Percentiles rank a stretch among this genome's conserved stretches.
phyloP scores from a whole-genome alignment of 2,888 invertebrate species.

The Stomorhina lunata region DNA sequence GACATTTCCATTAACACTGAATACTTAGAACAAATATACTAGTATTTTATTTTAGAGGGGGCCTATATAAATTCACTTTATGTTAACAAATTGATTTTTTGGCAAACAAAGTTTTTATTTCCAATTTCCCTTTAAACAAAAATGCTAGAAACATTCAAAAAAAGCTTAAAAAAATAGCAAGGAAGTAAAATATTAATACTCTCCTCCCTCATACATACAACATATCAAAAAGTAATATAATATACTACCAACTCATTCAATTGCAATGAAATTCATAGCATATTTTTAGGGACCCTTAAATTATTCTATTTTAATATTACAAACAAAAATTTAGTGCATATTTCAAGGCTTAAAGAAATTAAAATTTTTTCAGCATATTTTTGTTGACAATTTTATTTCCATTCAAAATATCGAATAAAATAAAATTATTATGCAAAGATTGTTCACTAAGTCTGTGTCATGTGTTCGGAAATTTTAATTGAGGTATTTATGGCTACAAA shows the following conservation, averaged over 20 bases:
- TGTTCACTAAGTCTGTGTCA: background rate
- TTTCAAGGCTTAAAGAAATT: slow-evolving; percentile 36
- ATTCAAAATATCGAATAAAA: background rate
- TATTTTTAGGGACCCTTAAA: slow-evolving; percentile 21
- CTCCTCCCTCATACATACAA: background rate
- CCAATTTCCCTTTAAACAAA: background rate
- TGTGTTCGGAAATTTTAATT: too few species aligned
- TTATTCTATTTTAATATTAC: background rate
- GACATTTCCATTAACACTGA: background rate
- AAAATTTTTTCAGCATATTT: slow-evolving; percentile 29
- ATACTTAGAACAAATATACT: background rate
- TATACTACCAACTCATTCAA: background rate
- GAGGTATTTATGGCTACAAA: too few species aligned
- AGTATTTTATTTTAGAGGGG: background rate
- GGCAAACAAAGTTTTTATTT: background rate
- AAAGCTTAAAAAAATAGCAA: background rate
- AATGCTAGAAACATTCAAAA: background rate
- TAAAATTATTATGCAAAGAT: background rate
- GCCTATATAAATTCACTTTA: background rate
- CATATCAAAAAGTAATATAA: too few species aligned
- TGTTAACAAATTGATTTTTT: slow-evolving; percentile 37
- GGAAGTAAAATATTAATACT: background rate
- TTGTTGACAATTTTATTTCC: background rate
- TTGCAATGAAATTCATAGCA: slow-evolving; percentile 21
- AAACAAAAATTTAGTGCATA: slow-evolving; percentile 11